phyloP scores from a whole-genome alignment of 2,888 invertebrate genomes.

The Ormyrus rosae region DNA sequence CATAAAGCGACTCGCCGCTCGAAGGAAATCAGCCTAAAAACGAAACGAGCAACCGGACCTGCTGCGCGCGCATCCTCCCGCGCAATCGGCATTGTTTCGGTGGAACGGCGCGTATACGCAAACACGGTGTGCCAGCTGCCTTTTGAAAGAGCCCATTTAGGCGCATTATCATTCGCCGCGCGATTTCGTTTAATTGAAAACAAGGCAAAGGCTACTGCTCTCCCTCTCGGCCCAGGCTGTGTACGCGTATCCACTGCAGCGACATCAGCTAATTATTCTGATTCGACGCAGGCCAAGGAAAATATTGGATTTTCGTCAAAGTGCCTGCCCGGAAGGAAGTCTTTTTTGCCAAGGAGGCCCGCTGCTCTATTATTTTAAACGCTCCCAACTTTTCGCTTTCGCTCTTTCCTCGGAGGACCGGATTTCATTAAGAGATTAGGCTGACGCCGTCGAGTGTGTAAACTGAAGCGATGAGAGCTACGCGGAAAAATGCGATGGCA shows the following conservation, averaged over 20 bases:
- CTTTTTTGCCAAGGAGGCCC: not conserved
- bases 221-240: not conserved
- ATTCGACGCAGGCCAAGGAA: conserved; percentile 14
- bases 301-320: conserved; percentile 41
- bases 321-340: not conserved
- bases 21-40: not conserved
- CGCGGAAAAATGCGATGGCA: conserved; percentile 13
- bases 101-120: not conserved
- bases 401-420: not conserved
- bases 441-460: conserved; percentile 15
- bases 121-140: not conserved
- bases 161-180: conserved; percentile 25
- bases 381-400: conserved; percentile 7
- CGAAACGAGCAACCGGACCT: not conserved
- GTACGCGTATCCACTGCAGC: not conserved
- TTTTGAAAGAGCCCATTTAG: conserved; percentile 27
- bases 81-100: conserved; percentile 9
- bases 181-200: conserved; percentile 49
- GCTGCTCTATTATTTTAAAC: conserved; percentile 43
- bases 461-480: conserved; percentile 6
- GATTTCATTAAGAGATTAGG: conserved; percentile 45
- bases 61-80: too few species aligned
- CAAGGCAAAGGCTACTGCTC: not conserved
- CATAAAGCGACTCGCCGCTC: not conserved
- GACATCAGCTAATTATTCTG: conserved; percentile 43